Evolutionary conservation across 1,140 invertebrate species (phyloP).

Genomic region (Adelges cooleyi): DNA sequence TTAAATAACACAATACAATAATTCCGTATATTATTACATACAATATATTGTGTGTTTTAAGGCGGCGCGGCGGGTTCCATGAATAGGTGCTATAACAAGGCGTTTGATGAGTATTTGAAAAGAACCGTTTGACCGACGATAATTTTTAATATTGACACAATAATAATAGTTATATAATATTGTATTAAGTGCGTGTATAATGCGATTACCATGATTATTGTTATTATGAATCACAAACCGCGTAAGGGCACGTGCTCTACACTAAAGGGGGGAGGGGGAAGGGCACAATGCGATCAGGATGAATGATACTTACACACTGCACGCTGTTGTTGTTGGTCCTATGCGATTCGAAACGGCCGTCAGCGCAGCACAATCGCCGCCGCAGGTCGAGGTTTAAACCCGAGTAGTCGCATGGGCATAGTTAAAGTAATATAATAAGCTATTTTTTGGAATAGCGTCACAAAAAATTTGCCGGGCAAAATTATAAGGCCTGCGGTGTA

Average conservation of each 20-base stretch:
- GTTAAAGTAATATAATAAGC: not conserved
- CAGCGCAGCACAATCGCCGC: not conserved
- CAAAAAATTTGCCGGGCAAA: not conserved
- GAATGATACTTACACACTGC: constrained; percentile 2
- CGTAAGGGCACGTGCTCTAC: not conserved
- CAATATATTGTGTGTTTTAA: too few species aligned
- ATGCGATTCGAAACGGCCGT: constrained; percentile 17
- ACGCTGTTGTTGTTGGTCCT: not conserved
- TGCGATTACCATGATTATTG: too few species aligned
- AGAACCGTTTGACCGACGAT: too few species aligned
- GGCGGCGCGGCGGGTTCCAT: too few species aligned
- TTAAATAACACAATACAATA: too few species aligned
- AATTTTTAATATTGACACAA: too few species aligned
- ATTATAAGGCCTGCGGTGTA: too few species aligned
- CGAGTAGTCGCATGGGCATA: not conserved
- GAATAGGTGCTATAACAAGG: too few species aligned
- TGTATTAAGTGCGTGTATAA: too few species aligned
- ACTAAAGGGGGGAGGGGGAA: not conserved
- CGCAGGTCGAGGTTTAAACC: not conserved
- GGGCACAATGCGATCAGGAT: not conserved
- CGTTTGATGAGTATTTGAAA: too few species aligned
- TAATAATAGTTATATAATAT: too few species aligned
- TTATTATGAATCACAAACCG: not conserved
- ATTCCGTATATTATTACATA: too few species aligned
- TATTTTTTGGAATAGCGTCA: not conserved